Evolutionary conservation across 2,888 invertebrate species (phyloP).

Genomic region (Hetaerina titia): DNA sequence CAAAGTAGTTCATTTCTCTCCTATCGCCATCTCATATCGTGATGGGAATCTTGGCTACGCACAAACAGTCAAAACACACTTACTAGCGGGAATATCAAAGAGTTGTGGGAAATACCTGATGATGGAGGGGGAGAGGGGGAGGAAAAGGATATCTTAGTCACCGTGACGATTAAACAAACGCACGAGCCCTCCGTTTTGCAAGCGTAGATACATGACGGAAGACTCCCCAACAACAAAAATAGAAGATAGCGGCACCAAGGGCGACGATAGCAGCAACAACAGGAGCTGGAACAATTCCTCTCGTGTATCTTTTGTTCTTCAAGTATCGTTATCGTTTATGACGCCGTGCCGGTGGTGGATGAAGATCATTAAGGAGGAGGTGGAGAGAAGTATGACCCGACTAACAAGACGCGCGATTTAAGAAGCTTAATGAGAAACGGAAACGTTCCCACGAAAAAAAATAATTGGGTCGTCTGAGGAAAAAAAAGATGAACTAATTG

Average conservation of each 20-base stretch:
- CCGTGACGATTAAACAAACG: neutral
- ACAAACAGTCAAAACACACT: neutral
- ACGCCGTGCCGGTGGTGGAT: too few relatives aligned
- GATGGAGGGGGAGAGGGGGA: neutral
- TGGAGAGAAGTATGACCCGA: neutral
- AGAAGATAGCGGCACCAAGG: too few relatives aligned
- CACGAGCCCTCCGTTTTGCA: neutral
- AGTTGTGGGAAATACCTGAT: neutral
- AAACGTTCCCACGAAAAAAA: neutral
- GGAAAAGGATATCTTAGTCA: neutral
- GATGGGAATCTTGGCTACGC: neutral
- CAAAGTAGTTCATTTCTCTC: neutral
- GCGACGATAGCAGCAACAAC: too few relatives aligned
- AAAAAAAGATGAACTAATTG: neutral
- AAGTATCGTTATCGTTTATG: neutral
- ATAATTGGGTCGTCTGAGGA: neutral
- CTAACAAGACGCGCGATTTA: neutral
- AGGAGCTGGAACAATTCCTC: neutral
- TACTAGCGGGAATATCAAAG: too few relatives aligned
- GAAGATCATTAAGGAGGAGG: neutral
- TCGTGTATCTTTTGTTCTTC: neutral
- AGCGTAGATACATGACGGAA: neutral
- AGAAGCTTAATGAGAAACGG: neutral
- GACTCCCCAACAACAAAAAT: too few relatives aligned
- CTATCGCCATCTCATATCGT: neutral